Percentiles rank a stretch among this genome's conserved stretches.
phyloP scores from a whole-genome alignment of 1,140 invertebrate species.

The Euwallacea similis region DNA sequence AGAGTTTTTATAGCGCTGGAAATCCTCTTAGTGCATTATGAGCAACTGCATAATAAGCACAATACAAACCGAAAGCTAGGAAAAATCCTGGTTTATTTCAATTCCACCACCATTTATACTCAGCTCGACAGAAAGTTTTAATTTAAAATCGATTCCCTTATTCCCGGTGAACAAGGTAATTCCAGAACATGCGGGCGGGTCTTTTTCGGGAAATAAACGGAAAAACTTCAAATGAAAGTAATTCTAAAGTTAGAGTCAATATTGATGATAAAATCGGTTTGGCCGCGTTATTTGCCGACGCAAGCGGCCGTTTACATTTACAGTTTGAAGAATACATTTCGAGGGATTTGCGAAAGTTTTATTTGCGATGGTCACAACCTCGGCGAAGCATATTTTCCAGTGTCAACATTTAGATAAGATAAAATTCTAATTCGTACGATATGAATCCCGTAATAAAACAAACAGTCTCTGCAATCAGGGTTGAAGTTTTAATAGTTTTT shows the following conservation, averaged over 20 bases:
- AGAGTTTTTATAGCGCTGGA: not conserved
- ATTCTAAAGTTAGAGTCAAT: conserved; percentile 13
- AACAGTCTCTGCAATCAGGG: too few species aligned
- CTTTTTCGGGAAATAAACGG: conserved; percentile 17
- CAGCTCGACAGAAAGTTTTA: conserved; percentile 13
- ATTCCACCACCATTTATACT: not conserved
- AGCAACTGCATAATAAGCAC: not conserved
- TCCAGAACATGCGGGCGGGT: conserved; percentile 20
- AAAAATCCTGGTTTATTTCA: not conserved
- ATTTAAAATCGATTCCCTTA: conserved; percentile 28
- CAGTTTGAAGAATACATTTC: too few species aligned
- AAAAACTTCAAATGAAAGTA: conserved; percentile 15
- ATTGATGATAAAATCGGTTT: conserved; percentile 9
- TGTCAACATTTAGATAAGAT: too few species aligned
- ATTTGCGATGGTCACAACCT: too few species aligned
- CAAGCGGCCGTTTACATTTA: not conserved
- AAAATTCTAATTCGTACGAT: too few species aligned
- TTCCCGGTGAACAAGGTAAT: conserved; percentile 23
- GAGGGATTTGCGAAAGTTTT: too few species aligned
- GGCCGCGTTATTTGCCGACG: not conserved
- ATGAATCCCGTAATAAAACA: too few species aligned
- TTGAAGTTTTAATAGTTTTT: conserved; percentile 9
- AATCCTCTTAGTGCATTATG: not conserved
- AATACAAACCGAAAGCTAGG: not conserved
- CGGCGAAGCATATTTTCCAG: too few species aligned